Percentiles rank a stretch among this genome's conserved stretches.
phyloP scores from a whole-genome alignment of 2,797 vertebrate genomes.

The Lophius americanus region DNA sequence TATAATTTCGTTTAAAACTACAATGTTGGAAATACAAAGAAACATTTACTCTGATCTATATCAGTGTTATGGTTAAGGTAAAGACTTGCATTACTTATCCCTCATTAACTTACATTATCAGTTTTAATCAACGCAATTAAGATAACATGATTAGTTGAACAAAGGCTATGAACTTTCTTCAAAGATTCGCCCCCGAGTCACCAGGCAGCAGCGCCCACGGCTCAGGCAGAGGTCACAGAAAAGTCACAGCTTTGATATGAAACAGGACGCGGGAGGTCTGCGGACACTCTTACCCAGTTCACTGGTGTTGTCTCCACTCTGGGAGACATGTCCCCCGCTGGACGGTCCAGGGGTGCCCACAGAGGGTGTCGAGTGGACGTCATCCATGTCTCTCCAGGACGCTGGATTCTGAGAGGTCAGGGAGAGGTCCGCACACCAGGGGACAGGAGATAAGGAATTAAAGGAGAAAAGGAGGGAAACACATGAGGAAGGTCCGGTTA shows the following conservation, averaged over 20 bases:
- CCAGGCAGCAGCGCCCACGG: constrained; percentile 5
- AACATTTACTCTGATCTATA: not conserved
- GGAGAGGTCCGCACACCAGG: constrained; percentile 74
- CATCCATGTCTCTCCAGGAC: constrained; percentile 97
- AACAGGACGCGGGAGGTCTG: constrained; percentile 43
- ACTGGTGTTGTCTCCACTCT: constrained; percentile 97
- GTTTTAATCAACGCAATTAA: constrained; percentile 1
- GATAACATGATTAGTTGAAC: constrained; percentile 5
- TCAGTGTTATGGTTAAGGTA: not conserved
- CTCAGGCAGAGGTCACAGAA: constrained; percentile 34
- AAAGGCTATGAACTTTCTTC: not conserved
- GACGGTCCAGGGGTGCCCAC: constrained; percentile 95
- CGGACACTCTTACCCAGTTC: constrained; percentile 90
- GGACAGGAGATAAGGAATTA: constrained; percentile 53
- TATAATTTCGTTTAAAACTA: no score
- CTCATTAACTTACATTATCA: not conserved
- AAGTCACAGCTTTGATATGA: constrained; percentile 60
- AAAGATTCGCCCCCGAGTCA: constrained; percentile 8
- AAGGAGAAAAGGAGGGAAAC: constrained; percentile 11
- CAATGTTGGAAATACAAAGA: not conserved
- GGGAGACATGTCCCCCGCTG: constrained; percentile 94
- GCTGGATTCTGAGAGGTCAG: constrained; percentile 88
- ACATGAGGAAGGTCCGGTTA: constrained; percentile 33
- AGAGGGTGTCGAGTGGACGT: constrained; percentile 93
- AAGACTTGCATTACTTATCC: not conserved